Base-by-base conservation (phyloP, 2,797 vertebrate species). In the Sciurus vulgaris region DNA sequence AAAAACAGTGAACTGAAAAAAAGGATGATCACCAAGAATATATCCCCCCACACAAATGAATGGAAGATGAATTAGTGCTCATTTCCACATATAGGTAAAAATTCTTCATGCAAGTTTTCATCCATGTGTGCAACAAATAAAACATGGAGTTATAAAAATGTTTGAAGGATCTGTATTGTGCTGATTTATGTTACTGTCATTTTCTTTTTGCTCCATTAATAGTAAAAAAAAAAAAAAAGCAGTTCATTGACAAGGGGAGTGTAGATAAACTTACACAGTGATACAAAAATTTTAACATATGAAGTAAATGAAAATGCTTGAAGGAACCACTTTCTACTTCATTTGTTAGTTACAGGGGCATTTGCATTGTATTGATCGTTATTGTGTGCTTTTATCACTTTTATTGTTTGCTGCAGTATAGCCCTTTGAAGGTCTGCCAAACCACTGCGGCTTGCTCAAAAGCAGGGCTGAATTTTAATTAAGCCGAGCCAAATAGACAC, bases 391-490 rank as follows among this genome's bases (percentile, higher is more conserved):
- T 98, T 98, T 98, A 97, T 98, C 95, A 97, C 92, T 98, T 98
- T 98, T 97, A 98, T 97, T 98, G 97, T 98, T 98, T 97, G 96
- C 97, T 98, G 97, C 97, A 98, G 96, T 97, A 95, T 97, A 98
- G 95, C 93, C 96, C 97, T 98, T 97, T 98, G 98, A 99, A 98
- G 98, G 98, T 98, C 97, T 98, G 98, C 98, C 98, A 98, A 98
- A 98, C 97, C 97, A 98, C 98, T 98, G 98, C 79, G 65, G 98
- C 98, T 98, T 98, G 86, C 97, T 98, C 97, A 98, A 98, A 98
- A 91, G 95, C 96, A 95, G 97, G 97, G 74, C 61, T 98, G 98
- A 98, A 98, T 98, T 98, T 98, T 98, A 98, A 98, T 98, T 98
- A 98, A 97, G 97, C 94, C 85, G 95, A 98, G 98, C 92, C 97